Evolutionary conservation across 2,113 vertebrate genomes (phyloP).

Genomic region (Ptilonorhynchus violaceus): DNA sequence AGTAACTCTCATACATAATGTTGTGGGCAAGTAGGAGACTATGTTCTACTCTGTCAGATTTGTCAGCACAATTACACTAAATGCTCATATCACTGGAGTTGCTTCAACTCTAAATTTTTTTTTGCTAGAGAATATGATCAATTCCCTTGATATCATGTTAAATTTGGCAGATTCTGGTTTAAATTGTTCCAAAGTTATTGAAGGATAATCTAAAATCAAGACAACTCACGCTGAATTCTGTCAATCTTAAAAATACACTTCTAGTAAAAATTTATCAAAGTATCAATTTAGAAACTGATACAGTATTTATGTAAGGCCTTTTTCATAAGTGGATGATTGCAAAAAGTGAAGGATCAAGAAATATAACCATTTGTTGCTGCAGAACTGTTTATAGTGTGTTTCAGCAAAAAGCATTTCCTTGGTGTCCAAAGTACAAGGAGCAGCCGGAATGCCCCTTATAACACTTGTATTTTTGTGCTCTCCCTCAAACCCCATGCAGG

Average conservation of each 20-base stretch:
- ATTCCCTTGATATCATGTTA: not conserved
- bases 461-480: not conserved
- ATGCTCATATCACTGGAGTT: not conserved
- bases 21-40: not conserved
- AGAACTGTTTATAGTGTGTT: not conserved
- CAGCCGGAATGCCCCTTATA: not conserved
- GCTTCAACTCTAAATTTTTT: not conserved
- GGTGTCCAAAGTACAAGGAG: not conserved
- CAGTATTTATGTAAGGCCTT: not conserved
- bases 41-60: not conserved
- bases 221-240: not conserved
- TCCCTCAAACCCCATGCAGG: not conserved
- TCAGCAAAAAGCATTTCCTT: not conserved
- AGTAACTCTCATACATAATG: not conserved
- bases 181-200: not conserved
- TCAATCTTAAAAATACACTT: not conserved
- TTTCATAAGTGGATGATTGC: not conserved
- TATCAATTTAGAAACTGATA: not conserved
- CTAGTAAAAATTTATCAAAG: not conserved
- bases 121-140: not conserved
- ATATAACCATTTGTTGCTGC: not conserved
- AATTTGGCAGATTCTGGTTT: not conserved
- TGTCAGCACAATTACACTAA: not conserved
- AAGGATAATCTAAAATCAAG: not conserved
- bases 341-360: not conserved